phyloP scores from a whole-genome alignment of 2,797 vertebrate species.

The Argentina silus region DNA sequence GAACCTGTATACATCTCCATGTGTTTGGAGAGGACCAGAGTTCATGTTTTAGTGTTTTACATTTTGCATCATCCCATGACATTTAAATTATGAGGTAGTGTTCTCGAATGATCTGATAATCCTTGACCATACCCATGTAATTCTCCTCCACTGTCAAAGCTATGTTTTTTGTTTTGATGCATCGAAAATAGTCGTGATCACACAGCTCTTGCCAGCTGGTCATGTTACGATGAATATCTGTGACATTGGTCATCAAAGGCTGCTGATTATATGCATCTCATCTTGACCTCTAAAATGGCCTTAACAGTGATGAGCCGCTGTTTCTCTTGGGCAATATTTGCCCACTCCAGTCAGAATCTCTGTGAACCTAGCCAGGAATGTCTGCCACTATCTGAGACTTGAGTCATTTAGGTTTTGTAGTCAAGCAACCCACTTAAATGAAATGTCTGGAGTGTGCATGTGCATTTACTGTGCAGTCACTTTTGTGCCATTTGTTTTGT shows the following conservation, averaged over 20 bases:
- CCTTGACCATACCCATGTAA: slow-evolving; percentile 26
- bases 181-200: slow-evolving; percentile 43
- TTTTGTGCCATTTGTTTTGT: slow-evolving; percentile 97
- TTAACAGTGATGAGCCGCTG: slow-evolving; percentile 87
- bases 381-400: slow-evolving; percentile 80
- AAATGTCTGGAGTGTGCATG: slow-evolving; percentile 89
- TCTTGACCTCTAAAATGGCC: slow-evolving; percentile 83
- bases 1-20: slow-evolving; percentile 66
- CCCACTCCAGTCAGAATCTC: slow-evolving; percentile 79
- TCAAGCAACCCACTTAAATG: slow-evolving; percentile 76
- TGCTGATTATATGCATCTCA: slow-evolving; percentile 78
- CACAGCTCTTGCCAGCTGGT: slow-evolving; percentile 80
- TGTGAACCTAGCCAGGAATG: slow-evolving; percentile 82
- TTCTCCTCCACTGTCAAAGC: slow-evolving; percentile 63
- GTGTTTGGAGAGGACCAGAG: slow-evolving; percentile 56
- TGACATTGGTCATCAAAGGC: slow-evolving; percentile 77
- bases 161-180: slow-evolving; percentile 51
- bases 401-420: slow-evolving; percentile 77
- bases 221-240: slow-evolving; percentile 75
- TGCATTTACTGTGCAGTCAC: slow-evolving; percentile 89
- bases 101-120: slow-evolving; percentile 74
- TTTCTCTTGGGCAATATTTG: slow-evolving; percentile 95
- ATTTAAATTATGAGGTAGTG: slow-evolving; percentile 75
- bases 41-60: slow-evolving; percentile 13
- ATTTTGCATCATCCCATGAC: slow-evolving; percentile 46